These are phyloP conservation scores for Sitodiplosis mosellana DNA, from an alignment of 1,140 invertebrate species.

Conservation along the genomic window DNA sequence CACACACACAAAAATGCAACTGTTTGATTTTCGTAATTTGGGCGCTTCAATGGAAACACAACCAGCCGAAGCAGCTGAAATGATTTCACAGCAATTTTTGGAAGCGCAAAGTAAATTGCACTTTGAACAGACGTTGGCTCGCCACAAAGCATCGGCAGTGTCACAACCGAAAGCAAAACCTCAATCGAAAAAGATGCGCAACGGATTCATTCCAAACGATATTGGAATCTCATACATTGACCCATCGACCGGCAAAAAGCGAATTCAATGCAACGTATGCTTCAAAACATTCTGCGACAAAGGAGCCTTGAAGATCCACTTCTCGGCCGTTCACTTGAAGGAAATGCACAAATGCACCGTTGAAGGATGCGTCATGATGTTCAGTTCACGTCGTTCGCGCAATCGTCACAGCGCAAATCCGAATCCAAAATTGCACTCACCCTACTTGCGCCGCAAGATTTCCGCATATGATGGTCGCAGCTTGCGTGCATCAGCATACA, in stretches of 20 bases:
- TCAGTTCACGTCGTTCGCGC: conserved; percentile 52
- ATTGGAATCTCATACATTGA: conserved; percentile 36
- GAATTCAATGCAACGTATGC: conserved; percentile 96
- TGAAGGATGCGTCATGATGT: conserved; percentile 62
- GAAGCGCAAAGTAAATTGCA: too few species aligned
- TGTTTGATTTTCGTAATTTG: background rate
- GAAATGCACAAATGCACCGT: conserved; percentile 66
- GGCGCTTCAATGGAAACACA: conserved; percentile 1
- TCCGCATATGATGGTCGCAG: conserved; percentile 82
- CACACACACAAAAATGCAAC: background rate
- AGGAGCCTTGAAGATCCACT: conserved; percentile 97
- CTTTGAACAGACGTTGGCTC: too few species aligned
- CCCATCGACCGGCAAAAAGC: conserved; percentile 81
- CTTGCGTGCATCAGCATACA: conserved; percentile 9
- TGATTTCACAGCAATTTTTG: too few species aligned
- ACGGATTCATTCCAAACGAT: background rate
- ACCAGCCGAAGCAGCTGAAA: too few species aligned
- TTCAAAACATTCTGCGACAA: conserved; percentile 99
- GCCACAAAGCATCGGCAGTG: too few species aligned
- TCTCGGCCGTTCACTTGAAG: conserved; percentile 79
- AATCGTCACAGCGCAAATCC: conserved; percentile 85
- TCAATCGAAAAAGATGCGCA: background rate
- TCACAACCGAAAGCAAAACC: background rate
- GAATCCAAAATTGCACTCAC: conserved; percentile 95
- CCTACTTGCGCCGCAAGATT: conserved; percentile 78